These are phyloP conservation scores for Gadopsis marmoratus DNA, from an alignment of 2,797 vertebrate genomes.

Conservation along the genomic window DNA sequence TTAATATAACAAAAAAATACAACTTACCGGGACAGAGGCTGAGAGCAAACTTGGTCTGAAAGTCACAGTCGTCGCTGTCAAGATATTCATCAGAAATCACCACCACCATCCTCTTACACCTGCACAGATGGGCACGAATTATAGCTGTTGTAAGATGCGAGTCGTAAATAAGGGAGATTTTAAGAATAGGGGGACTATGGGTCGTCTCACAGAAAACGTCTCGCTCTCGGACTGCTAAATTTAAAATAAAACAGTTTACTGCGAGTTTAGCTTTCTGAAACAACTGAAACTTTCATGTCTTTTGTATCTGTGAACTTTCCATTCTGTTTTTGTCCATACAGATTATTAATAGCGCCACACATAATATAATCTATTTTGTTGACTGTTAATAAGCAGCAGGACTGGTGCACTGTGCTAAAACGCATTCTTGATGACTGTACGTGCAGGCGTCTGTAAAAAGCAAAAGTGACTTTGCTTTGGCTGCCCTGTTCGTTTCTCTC, in stretches of 20 bases:
- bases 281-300: constrained; percentile 11
- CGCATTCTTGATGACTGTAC: neutral
- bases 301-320: neutral
- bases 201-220: neutral
- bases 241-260: neutral
- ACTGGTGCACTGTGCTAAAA: neutral
- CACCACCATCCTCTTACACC: constrained; percentile 97
- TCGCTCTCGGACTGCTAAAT: neutral
- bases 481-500: neutral
- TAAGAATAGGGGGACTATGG: neutral
- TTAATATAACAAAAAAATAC: neutral
- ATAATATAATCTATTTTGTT: neutral
- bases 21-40: constrained; percentile 94
- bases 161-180: constrained; percentile 7
- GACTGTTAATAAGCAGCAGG: neutral
- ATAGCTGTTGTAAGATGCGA: neutral
- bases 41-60: constrained; percentile 99
- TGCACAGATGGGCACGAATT: constrained; percentile 63
- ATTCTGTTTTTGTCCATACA: neutral
- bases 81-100: constrained; percentile 97
- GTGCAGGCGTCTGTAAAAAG: neutral
- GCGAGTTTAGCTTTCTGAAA: neutral
- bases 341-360: neutral
- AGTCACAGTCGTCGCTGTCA: constrained; percentile 94
- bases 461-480: neutral